phyloP scores from a whole-genome alignment of 1,140 invertebrate genomes.

The Medauroidea extradentata region DNA sequence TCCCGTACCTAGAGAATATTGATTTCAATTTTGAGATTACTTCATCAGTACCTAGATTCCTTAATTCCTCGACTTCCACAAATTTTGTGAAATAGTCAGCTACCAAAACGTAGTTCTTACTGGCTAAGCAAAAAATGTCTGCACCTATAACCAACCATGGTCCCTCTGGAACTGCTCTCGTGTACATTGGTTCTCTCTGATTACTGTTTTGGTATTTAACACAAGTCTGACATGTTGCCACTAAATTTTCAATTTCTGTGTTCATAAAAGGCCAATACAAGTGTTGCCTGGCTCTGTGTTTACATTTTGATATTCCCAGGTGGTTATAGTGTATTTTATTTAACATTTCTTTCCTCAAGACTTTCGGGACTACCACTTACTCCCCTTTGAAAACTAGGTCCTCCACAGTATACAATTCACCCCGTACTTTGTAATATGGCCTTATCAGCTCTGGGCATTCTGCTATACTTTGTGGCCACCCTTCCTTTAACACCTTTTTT shows the following conservation, averaged over 20 bases:
- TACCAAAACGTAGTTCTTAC: constrained; percentile 18
- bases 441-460: constrained; percentile 23
- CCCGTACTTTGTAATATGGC: constrained; percentile 32
- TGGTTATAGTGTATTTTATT: constrained; percentile 42
- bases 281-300: constrained; percentile 34
- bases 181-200: constrained; percentile 19
- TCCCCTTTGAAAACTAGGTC: constrained; percentile 36
- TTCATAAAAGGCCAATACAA: constrained; percentile 46
- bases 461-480: constrained; percentile 39
- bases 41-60: background rate
- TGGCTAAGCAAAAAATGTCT: constrained; percentile 2
- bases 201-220: constrained; percentile 9
- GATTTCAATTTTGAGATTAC: constrained; percentile 19
- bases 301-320: constrained; percentile 42
- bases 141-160: constrained; percentile 23
- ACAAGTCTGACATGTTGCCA: constrained; percentile 14
- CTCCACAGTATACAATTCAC: constrained; percentile 34
- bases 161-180: constrained; percentile 17
- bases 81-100: constrained; percentile 26
- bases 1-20: constrained; percentile 18
- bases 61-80: constrained; percentile 14
- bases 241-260: background rate
- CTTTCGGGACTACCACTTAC: constrained; percentile 38
- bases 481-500: constrained; percentile 26
- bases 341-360: constrained; percentile 35